phyloP scores from a whole-genome alignment of 1,140 invertebrate species.

The Atopsyche davidsoni region DNA sequence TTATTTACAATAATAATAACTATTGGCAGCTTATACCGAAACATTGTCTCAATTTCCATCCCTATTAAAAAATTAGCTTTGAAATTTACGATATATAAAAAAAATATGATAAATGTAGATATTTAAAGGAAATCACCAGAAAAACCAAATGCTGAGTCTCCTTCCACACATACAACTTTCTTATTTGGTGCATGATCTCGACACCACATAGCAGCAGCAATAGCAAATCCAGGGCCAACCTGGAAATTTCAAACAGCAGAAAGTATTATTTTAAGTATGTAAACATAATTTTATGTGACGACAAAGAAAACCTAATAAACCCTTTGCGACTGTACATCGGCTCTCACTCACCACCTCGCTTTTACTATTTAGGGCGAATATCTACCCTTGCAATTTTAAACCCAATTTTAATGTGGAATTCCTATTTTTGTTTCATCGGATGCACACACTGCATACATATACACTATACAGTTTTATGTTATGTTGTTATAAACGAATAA shows the following conservation, averaged over 20 bases:
- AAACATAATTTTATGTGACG: slow-evolving; percentile 8
- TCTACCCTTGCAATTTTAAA: no score
- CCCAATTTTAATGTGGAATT: no score
- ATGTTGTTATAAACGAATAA: no score
- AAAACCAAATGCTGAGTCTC: slow-evolving; percentile 96
- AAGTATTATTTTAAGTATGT: no score
- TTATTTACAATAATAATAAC: slow-evolving; percentile 93
- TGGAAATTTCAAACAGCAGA: no score
- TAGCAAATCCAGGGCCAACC: slow-evolving; percentile 86
- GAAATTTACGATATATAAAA: slow-evolving; percentile 14
- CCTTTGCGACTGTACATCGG: no score
- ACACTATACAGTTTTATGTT: no score
- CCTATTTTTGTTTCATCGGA: no score
- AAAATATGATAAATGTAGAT: slow-evolving; percentile 1
- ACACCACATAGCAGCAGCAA: slow-evolving; percentile 87
- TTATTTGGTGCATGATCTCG: slow-evolving; percentile 73
- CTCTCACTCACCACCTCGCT: no score
- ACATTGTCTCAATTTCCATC: slow-evolving; percentile 96
- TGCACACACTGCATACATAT: no score
- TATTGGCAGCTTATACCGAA: slow-evolving; percentile 87
- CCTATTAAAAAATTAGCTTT: slow-evolving; percentile 43
- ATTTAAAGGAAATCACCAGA: slow-evolving; percentile 47
- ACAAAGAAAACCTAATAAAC: no score
- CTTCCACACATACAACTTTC: slow-evolving; percentile 81
- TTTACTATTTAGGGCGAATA: no score